A percentile compares a stretch with the other conserved stretches of the same genome.
These are phyloP conservation scores for Crepidodera aurea DNA, from an alignment of 2,888 invertebrate species.

Conservation along the genomic window DNA sequence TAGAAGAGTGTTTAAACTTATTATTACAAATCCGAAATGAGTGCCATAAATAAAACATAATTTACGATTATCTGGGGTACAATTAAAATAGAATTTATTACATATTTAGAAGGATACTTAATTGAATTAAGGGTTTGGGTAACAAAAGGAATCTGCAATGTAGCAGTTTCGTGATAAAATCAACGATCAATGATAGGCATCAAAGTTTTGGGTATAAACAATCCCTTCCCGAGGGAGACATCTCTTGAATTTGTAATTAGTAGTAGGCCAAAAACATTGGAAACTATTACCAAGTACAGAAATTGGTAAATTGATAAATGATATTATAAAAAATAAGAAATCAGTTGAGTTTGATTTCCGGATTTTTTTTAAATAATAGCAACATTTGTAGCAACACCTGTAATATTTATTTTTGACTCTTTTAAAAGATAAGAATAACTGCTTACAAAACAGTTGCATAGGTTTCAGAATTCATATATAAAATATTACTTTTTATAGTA, in stretches of 20 bases:
- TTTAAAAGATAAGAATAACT: no score
- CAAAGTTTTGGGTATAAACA: constrained; percentile 3
- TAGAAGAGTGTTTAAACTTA: constrained; percentile 2
- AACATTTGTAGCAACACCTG: no score
- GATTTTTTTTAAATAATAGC: no score
- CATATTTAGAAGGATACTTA: constrained; percentile 12
- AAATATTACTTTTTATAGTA: no score
- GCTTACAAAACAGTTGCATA: no score
- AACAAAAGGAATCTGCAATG: constrained; percentile 8
- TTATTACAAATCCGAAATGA: neutral
- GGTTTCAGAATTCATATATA: no score
- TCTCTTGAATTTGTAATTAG: neutral
- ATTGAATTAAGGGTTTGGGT: constrained; percentile 9
- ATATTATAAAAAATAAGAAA: no score
- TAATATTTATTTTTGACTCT: no score
- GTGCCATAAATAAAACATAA: neutral
- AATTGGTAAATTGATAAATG: no score
- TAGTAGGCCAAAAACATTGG: no score
- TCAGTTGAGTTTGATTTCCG: no score
- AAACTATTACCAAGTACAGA: no score
- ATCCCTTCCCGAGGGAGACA: neutral
- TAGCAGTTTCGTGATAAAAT: constrained; percentile 1
- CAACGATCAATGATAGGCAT: neutral
- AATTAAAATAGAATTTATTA: constrained; percentile 9
- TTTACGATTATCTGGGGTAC: constrained; percentile 4